phyloP scores from a whole-genome alignment of 2,797 vertebrate genomes.

The Lepus oiostolus region DNA sequence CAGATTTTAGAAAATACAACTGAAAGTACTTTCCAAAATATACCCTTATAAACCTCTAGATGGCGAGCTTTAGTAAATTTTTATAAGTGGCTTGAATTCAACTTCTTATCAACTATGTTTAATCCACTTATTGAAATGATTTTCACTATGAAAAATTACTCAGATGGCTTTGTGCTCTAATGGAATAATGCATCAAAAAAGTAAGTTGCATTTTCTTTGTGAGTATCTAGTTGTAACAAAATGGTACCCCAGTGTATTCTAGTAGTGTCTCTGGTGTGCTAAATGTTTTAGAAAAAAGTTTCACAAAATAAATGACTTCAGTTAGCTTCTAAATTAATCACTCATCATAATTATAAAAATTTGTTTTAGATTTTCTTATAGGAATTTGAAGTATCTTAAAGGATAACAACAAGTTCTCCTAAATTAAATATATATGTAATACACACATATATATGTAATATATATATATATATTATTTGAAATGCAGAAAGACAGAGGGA shows the following conservation, averaged over 20 bases:
- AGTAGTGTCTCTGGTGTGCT: neutral
- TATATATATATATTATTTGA: too few relatives aligned
- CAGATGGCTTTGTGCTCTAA: constrained; percentile 85
- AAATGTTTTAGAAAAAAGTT: constrained; percentile 41
- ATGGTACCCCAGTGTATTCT: neutral
- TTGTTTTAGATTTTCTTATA: constrained; percentile 57
- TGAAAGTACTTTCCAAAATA: constrained; percentile 36
- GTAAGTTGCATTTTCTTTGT: constrained; percentile 70
- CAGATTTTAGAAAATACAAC: neutral
- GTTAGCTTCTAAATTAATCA: constrained; percentile 58
- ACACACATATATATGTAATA: too few relatives aligned
- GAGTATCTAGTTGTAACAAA: constrained; percentile 59
- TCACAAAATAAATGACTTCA: constrained; percentile 58
- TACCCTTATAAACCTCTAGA: constrained; percentile 87
- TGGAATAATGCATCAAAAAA: constrained; percentile 79
- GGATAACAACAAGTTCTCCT: neutral
- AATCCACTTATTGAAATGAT: constrained; percentile 86
- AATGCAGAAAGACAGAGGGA: too few relatives aligned
- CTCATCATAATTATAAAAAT: constrained; percentile 71
- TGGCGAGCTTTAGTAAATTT: constrained; percentile 89
- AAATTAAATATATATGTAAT: too few relatives aligned
- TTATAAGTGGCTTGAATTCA: constrained; percentile 66
- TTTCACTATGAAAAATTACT: constrained; percentile 88
- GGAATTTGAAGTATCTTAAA: constrained; percentile 60
- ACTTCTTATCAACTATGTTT: constrained; percentile 80